Percentiles rank a stretch among this genome's conserved stretches.
These are phyloP conservation scores for Drosophila trichaetosa DNA, from an alignment of 2,888 invertebrate genomes.

Conservation along the genomic window DNA sequence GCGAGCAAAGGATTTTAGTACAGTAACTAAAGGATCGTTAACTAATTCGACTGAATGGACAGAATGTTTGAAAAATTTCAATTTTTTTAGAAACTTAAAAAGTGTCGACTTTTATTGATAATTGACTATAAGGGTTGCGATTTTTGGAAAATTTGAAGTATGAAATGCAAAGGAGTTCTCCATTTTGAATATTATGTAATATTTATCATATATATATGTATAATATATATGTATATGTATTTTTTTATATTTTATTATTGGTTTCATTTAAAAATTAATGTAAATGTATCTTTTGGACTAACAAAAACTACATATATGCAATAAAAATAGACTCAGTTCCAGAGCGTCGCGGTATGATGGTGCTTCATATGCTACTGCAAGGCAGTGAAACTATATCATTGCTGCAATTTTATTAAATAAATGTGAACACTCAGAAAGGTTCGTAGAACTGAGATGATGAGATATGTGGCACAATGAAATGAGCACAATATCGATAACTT, in stretches of 20 bases:
- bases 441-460: too few species aligned
- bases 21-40: background rate
- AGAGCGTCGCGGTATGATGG: too few species aligned
- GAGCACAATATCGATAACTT: background rate
- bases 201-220: background rate
- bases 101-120: background rate
- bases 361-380: too few species aligned
- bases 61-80: background rate
- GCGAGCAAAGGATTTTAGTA: slow-evolving; percentile 18
- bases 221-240: too few species aligned
- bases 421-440: background rate
- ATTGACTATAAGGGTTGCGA: too few species aligned
- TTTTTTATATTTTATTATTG: too few species aligned
- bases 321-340: too few species aligned
- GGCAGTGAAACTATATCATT: too few species aligned
- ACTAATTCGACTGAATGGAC: background rate
- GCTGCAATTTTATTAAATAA: too few species aligned
- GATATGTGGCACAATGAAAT: background rate
- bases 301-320: too few species aligned
- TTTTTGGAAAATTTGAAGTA: background rate
- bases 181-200: background rate
- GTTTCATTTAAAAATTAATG: too few species aligned
- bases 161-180: background rate
- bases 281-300: too few species aligned
- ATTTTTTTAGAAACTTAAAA: background rate